Evolutionary conservation across 2,113 vertebrate genomes (phyloP).

Genomic region (Pollimyrus isidori): DNA sequence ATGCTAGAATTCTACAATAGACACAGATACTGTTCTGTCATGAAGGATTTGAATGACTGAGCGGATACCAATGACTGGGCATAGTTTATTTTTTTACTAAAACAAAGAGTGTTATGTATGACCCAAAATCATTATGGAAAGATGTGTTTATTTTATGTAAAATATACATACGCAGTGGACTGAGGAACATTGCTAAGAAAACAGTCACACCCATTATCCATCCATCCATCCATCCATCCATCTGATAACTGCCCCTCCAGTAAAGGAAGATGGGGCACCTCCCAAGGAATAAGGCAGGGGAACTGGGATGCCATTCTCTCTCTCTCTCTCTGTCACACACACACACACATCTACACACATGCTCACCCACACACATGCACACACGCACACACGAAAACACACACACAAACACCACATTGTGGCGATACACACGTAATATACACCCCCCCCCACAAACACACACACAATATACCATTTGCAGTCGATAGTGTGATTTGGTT

Average conservation of each 20-base stretch:
- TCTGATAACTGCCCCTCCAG: background rate
- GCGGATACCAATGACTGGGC: background rate
- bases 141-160: background rate
- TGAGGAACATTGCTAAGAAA: background rate
- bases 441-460: background rate
- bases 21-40: background rate
- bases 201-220: background rate
- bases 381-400: too few relatives aligned
- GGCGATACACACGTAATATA: background rate
- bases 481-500: background rate
- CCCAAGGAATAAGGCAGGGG: background rate
- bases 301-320: background rate
- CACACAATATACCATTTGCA: background rate
- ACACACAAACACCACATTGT: too few relatives aligned
- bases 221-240: background rate
- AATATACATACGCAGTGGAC: background rate
- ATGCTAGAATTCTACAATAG: background rate
- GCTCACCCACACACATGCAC: too few relatives aligned
- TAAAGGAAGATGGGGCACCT: background rate
- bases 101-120: background rate
- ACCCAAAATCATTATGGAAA: background rate
- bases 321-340: too few relatives aligned
- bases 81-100: background rate
- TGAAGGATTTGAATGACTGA: background rate
- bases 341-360: too few relatives aligned